phyloP scores from a whole-genome alignment of 2,888 invertebrate genomes.

The Eupsilia transversa region DNA sequence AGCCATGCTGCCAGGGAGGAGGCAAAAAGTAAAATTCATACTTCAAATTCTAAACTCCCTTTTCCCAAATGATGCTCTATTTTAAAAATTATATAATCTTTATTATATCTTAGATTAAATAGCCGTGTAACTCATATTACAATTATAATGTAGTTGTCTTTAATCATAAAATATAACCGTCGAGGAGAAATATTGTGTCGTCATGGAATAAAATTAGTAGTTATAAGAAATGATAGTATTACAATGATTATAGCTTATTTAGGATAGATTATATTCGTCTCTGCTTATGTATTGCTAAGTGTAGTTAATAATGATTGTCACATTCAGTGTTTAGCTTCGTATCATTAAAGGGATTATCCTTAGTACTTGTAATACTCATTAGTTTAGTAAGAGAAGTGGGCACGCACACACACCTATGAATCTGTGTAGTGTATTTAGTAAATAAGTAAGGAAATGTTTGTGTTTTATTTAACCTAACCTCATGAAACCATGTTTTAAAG shows the following conservation, averaged over 20 bases:
- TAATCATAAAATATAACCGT: constrained; percentile 65
- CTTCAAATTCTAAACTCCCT: constrained; percentile 37
- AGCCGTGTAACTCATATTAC: constrained; percentile 47
- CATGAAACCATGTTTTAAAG: background rate
- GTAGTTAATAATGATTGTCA: constrained; percentile 74
- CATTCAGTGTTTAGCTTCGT: constrained; percentile 84
- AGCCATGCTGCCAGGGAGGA: constrained; percentile 86
- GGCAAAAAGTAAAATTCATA: constrained; percentile 75
- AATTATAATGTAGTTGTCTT: constrained; percentile 69
- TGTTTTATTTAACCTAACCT: constrained; percentile 60
- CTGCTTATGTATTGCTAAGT: constrained; percentile 71
- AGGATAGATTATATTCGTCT: constrained; percentile 65
- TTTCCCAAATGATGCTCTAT: constrained; percentile 67
- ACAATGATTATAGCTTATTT: constrained; percentile 53
- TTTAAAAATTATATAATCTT: constrained; percentile 66
- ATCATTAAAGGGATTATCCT: constrained; percentile 70
- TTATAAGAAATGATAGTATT: constrained; percentile 49
- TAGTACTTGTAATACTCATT: constrained; percentile 90
- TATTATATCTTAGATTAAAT: constrained; percentile 64
- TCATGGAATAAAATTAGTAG: constrained; percentile 78
- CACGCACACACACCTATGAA: constrained; percentile 80
- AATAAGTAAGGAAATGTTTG: constrained; percentile 54
- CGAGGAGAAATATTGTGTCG: constrained; percentile 74
- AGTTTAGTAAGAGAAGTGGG: constrained; percentile 75
- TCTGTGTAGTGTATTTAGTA: constrained; percentile 73